Evolutionary conservation across 2,797 vertebrate species (phyloP).

Genomic region (Pseudochirops cupreus): DNA sequence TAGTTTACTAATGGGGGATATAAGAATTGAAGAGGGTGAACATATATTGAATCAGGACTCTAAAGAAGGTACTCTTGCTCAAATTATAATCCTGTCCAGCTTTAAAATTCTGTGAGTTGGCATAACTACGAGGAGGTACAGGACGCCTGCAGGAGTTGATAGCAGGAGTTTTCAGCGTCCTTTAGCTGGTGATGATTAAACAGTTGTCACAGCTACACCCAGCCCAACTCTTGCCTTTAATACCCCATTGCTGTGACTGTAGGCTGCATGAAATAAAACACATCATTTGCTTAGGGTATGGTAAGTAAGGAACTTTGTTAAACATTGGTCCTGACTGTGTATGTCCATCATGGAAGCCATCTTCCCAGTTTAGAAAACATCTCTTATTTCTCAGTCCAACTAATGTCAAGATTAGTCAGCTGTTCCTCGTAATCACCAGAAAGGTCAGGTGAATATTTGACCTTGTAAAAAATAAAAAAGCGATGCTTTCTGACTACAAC

Average conservation of each 20-base stretch:
- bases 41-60: background rate
- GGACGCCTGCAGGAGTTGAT: background rate
- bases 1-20: background rate
- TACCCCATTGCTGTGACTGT: background rate
- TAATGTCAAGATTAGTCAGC: background rate
- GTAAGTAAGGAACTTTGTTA: background rate
- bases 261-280: background rate
- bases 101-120: background rate
- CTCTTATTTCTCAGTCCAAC: slow-evolving; percentile 20
- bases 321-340: background rate
- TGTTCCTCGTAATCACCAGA: background rate
- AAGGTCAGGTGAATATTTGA: background rate
- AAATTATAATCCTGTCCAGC: background rate
- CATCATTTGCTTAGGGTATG: background rate
- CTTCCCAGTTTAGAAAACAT: slow-evolving; percentile 18
- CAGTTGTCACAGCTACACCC: background rate
- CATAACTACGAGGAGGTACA: too few relatives aligned
- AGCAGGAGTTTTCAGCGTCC: background rate
- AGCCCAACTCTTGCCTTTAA: background rate
- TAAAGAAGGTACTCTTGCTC: background rate
- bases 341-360: background rate
- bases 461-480: background rate
- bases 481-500: background rate
- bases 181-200: background rate
- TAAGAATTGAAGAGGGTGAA: background rate